Percentiles rank a stretch among this genome's conserved stretches.
phyloP scores from a whole-genome alignment of 2,113 vertebrate genomes.

The Myotis davidii region DNA sequence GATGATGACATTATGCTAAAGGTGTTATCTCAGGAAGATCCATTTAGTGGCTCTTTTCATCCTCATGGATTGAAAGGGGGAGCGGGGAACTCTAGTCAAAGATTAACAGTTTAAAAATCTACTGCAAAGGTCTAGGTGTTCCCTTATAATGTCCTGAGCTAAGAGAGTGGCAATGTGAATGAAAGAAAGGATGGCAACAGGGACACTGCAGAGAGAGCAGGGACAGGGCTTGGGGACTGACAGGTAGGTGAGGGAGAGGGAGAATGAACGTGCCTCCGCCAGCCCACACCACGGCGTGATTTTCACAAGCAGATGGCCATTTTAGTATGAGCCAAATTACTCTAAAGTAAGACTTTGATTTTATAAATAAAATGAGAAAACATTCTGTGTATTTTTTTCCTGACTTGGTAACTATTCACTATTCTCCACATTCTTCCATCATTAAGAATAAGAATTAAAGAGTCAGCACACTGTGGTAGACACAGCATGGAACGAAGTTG shows the following conservation, averaged over 20 bases:
- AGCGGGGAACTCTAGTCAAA: neutral
- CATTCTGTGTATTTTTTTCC: neutral
- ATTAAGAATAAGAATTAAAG: neutral
- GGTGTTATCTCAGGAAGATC: neutral
- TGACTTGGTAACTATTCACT: neutral
- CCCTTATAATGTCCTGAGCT: neutral
- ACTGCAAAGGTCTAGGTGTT: neutral
- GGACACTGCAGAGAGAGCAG: neutral
- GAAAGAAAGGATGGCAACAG: neutral
- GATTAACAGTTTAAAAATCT: neutral
- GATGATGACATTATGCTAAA: neutral
- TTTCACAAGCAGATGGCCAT: neutral
- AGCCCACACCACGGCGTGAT: neutral
- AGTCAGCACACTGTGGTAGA: neutral
- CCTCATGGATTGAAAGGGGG: neutral
- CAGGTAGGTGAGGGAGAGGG: accelerated
- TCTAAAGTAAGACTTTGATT: neutral
- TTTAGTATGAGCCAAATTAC: neutral
- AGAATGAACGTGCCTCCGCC: neutral
- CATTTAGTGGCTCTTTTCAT: neutral
- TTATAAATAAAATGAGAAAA: slow-evolving; percentile 19
- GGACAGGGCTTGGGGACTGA: accelerated
- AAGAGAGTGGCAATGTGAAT: too few species aligned
- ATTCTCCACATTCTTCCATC: neutral
- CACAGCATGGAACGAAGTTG: neutral